Conservation (phyloP, 2,113 vertebrate species). For the Illadopsis cleaveri region DNA sequence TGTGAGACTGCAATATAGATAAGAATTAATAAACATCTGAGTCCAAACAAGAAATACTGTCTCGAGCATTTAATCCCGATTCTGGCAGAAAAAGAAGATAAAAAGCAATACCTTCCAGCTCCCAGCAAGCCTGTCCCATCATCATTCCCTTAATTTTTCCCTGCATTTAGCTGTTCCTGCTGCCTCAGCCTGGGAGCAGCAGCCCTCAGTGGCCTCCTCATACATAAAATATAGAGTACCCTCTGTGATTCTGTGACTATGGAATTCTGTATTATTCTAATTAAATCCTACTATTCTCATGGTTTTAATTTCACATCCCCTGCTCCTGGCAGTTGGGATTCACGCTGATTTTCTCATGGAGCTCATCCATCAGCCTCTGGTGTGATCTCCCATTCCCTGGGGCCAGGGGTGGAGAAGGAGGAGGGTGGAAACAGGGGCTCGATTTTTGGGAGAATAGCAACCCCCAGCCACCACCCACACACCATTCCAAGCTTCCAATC, state of each 20-base stretch:
- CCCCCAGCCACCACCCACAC: rapidly evolving
- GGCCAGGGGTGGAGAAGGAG: background rate
- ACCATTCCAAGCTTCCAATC: background rate
- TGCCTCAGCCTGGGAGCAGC: background rate
- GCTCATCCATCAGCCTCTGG: background rate
- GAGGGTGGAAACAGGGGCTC: background rate
- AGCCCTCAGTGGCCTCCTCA: background rate
- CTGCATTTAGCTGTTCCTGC: background rate
- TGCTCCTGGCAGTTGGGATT: background rate
- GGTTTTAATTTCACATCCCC: background rate
- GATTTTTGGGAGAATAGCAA: background rate
- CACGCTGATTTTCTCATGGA: rapidly evolving
- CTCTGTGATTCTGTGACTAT: rapidly evolving
- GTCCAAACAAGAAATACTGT: background rate
- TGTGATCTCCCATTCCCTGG: background rate
- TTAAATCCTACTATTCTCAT: background rate
- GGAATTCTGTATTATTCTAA: background rate
- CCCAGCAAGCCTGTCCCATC: background rate
- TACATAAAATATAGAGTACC: too few species aligned
- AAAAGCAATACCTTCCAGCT: background rate
- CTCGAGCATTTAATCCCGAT: background rate
- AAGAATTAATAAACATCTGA: background rate
- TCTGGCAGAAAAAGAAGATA: background rate
- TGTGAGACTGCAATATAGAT: background rate
- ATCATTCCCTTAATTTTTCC: background rate